phyloP scores from a whole-genome alignment of 2,113 vertebrate genomes.

The Lepus timidus region DNA sequence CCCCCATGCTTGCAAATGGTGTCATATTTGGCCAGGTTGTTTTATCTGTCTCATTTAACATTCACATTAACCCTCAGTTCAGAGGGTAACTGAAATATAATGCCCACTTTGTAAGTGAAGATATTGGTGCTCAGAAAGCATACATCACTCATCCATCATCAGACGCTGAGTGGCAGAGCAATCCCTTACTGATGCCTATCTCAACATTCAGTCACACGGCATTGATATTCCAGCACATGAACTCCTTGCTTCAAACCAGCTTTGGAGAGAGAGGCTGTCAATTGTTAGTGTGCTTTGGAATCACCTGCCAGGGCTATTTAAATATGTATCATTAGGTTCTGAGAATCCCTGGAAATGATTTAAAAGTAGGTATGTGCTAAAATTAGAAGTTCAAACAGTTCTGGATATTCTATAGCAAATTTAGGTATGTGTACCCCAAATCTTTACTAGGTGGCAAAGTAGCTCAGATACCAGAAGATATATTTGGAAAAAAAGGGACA shows the following conservation, averaged over 20 bases:
- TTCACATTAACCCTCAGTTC: not conserved
- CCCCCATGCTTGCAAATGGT: not conserved
- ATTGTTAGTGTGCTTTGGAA: not conserved
- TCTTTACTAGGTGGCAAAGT: not conserved
- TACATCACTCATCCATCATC: not conserved
- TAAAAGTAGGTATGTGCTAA: not conserved
- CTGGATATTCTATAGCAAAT: not conserved
- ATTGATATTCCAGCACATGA: not conserved
- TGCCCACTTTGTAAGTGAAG: not conserved
- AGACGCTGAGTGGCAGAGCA: not conserved
- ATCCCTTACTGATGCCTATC: not conserved
- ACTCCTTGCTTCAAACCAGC: not conserved
- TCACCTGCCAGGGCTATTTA: not conserved
- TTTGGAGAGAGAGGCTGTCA: not conserved
- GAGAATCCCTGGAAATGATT: not conserved
- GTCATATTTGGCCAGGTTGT: not conserved
- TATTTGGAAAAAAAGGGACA: not conserved
- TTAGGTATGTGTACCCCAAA: not conserved
- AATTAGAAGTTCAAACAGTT: conserved; percentile 50
- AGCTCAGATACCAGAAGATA: not conserved
- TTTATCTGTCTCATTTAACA: conserved; percentile 20
- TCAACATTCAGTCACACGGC: not conserved
- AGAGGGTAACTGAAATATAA: not conserved
- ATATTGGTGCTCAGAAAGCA: not conserved
- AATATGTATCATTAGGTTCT: conserved; percentile 9